Evolutionary conservation across 1,140 invertebrate genomes (phyloP).

Genomic region (Drosophila kepulauana): DNA sequence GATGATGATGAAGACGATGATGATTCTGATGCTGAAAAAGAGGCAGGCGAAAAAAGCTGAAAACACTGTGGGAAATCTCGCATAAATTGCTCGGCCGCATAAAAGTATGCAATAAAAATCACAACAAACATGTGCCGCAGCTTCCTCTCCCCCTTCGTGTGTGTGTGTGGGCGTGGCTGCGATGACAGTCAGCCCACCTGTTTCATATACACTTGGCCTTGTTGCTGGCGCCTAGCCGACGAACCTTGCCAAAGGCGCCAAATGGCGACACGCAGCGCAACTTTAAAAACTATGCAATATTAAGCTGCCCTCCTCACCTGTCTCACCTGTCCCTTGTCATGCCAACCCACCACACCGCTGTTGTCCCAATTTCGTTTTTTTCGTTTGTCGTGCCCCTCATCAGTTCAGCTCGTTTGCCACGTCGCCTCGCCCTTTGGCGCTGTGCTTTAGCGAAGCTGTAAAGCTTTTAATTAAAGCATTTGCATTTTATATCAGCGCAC

Average conservation of each 20-base stretch:
- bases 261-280: conserved; percentile 29
- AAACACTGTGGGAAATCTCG: conserved; percentile 65
- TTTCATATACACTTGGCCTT: conserved; percentile 17
- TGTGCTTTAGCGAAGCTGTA: conserved; percentile 66
- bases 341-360: neutral
- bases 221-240: neutral
- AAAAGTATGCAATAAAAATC: conserved; percentile 79
- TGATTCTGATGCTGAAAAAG: neutral
- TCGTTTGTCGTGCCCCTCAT: neutral
- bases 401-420: neutral
- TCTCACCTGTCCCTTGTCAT: neutral
- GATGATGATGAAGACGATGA: no score
- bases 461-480: conserved; percentile 83
- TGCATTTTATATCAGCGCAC: conserved; percentile 72
- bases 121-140: conserved; percentile 67
- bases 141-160: neutral
- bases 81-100: conserved; percentile 67
- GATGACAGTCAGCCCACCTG: conserved; percentile 7
- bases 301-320: conserved; percentile 5
- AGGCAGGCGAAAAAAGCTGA: conserved; percentile 8
- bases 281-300: conserved; percentile 61
- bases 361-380: neutral
- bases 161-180: conserved; percentile 8
- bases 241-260: conserved; percentile 15
- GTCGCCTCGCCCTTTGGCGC: conserved; percentile 28